Conservation (phyloP, 2,888 invertebrate species). For the Heliconius erato region DNA sequence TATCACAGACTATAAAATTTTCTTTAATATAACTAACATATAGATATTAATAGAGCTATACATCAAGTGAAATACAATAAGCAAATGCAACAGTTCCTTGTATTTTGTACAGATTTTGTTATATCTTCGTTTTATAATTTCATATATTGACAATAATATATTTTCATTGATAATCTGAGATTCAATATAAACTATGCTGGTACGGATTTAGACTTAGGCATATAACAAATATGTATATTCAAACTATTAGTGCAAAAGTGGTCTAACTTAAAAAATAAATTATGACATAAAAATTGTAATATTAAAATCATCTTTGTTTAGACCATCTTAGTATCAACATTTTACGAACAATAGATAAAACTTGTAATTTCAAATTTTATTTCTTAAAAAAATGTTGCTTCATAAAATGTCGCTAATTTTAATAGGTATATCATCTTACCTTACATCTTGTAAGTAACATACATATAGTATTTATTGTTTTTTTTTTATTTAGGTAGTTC, state of each 20-base stretch:
- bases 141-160: constrained; percentile 11
- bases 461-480: too few relatives aligned
- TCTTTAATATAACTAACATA: constrained; percentile 43
- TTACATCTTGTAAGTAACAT: background rate
- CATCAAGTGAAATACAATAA: constrained; percentile 42
- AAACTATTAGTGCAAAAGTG: background rate
- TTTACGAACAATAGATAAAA: background rate
- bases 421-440: background rate
- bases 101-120: constrained; percentile 30
- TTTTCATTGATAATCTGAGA: constrained; percentile 39
- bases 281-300: constrained; percentile 2
- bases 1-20: constrained; percentile 74
- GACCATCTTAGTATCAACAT: background rate
- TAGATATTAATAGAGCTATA: constrained; percentile 34
- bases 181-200: constrained; percentile 42
- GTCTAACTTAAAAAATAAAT: background rate
- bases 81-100: constrained; percentile 41
- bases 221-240: background rate
- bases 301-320: background rate
- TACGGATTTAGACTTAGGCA: constrained; percentile 45
- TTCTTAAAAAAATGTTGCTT: background rate
- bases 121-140: constrained; percentile 19
- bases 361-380: background rate
- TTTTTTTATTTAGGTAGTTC: too few relatives aligned
- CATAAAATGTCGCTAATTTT: background rate